phyloP scores from a whole-genome alignment of 2,113 vertebrate species.

The Gadus macrocephalus region DNA sequence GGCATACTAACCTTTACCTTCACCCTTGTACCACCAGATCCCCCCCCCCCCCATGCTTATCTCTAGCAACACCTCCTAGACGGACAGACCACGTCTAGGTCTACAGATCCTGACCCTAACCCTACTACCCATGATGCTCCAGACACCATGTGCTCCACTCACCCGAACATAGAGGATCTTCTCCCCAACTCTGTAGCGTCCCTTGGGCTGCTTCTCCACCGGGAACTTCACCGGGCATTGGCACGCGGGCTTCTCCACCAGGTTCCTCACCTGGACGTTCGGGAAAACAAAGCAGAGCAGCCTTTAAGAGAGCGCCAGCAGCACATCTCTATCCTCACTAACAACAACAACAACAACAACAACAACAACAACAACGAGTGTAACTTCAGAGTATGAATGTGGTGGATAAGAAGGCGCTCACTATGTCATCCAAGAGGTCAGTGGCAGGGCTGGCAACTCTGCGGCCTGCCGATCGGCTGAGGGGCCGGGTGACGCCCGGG shows the following conservation, averaged over 20 bases:
- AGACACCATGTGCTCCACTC: conserved; percentile 41
- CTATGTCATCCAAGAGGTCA: conserved; percentile 87
- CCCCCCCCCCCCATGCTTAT: too few relatives aligned
- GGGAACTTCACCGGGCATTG: conserved; percentile 86
- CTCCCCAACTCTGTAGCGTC: conserved; percentile 92
- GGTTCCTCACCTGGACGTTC: conserved; percentile 82
- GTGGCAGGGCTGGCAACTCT: conserved; percentile 79
- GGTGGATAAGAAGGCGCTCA: conserved; percentile 58
- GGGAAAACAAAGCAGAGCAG: neutral
- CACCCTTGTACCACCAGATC: too few relatives aligned
- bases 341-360: neutral
- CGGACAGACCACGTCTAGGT: too few relatives aligned
- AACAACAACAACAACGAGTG: neutral
- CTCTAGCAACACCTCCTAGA: too few relatives aligned
- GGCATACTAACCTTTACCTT: too few relatives aligned
- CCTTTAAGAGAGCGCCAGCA: neutral
- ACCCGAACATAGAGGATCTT: conserved; percentile 98
- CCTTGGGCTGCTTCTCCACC: conserved; percentile 93
- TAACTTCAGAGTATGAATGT: neutral
- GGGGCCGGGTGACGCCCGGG: conserved; percentile 28
- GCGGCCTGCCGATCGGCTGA: conserved; percentile 75
- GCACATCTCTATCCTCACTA: too few relatives aligned
- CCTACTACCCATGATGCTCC: too few relatives aligned
- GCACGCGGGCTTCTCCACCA: conserved; percentile 90
- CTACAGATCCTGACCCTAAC: too few relatives aligned